phyloP scores from a whole-genome alignment of 2,888 invertebrate species.

The Drosophila maculinotata region DNA sequence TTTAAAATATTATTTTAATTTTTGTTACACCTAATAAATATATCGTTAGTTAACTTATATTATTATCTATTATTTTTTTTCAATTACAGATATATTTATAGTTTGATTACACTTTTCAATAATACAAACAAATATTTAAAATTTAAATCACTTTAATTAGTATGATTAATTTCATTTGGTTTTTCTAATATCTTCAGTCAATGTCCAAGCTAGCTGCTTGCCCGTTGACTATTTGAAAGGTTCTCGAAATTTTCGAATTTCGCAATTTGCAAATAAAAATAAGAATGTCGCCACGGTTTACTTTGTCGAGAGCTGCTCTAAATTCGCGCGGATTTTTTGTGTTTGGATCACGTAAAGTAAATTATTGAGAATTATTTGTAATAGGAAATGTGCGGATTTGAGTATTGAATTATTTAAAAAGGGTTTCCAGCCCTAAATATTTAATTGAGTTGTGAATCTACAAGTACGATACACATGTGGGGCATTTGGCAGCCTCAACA shows the following conservation, averaged over 20 bases:
- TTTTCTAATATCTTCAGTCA: too few species aligned
- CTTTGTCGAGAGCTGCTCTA: neutral
- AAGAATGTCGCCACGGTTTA: neutral
- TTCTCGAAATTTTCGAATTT: constrained; percentile 10
- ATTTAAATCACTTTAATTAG: too few species aligned
- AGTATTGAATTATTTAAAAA: constrained; percentile 64
- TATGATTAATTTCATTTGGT: neutral
- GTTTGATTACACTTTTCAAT: too few species aligned
- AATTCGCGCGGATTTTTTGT: constrained; percentile 23
- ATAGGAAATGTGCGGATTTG: constrained; percentile 56
- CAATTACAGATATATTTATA: too few species aligned
- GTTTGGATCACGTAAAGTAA: constrained; percentile 58
- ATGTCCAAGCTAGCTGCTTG: neutral
- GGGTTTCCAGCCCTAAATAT: constrained; percentile 52
- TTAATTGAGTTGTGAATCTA: constrained; percentile 55
- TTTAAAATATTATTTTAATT: too few species aligned
- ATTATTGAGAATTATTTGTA: constrained; percentile 62
- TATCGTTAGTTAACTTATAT: too few species aligned
- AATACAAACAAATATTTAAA: too few species aligned
- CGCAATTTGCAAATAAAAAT: constrained; percentile 5
- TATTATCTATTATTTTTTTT: neutral
- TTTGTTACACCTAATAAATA: too few species aligned
- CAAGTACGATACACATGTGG: neutral
- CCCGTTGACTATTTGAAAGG: constrained; percentile 8
- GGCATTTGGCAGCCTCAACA: constrained; percentile 18